phyloP scores from a whole-genome alignment of 2,888 invertebrate species.

The Morpho achilles region DNA sequence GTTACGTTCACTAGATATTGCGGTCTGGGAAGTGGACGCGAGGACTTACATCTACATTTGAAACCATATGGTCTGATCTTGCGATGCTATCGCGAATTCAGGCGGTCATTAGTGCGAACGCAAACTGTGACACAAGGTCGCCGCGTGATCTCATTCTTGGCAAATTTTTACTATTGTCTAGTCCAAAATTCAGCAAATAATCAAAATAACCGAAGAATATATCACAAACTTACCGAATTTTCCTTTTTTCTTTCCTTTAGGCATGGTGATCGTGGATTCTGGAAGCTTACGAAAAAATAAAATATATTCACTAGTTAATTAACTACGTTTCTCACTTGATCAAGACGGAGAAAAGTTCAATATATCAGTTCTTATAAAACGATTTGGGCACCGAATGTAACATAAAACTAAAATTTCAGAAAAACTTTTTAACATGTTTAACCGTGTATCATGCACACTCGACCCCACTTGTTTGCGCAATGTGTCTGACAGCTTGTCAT shows the following conservation, averaged over 20 bases:
- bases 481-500: slow-evolving; percentile 45
- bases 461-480: slow-evolving; percentile 65
- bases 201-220: not conserved
- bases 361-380: slow-evolving; percentile 85
- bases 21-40: slow-evolving; percentile 23
- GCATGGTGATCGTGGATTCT: slow-evolving; percentile 78
- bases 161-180: slow-evolving; percentile 41
- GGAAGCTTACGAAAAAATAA: slow-evolving; percentile 70
- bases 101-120: slow-evolving; percentile 47
- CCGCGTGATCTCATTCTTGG: slow-evolving; percentile 69
- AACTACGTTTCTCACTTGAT: slow-evolving; percentile 78
- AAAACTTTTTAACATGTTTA: slow-evolving; percentile 88
- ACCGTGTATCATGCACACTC: slow-evolving; percentile 73
- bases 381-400: slow-evolving; percentile 85
- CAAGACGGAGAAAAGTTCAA: slow-evolving; percentile 89
- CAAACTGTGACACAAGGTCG: slow-evolving; percentile 71
- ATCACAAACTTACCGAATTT: slow-evolving; percentile 81
- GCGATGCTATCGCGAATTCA: slow-evolving; percentile 36
- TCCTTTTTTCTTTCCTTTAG: slow-evolving; percentile 87
- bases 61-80: slow-evolving; percentile 42
- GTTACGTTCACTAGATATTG: slow-evolving; percentile 27
- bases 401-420: slow-evolving; percentile 83
- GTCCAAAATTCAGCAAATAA: not conserved
- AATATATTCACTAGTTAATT: slow-evolving; percentile 76
- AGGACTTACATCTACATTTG: slow-evolving; percentile 10